Base-by-base conservation (phyloP, 1,140 invertebrate species). In the Drosophila hydei region DNA sequence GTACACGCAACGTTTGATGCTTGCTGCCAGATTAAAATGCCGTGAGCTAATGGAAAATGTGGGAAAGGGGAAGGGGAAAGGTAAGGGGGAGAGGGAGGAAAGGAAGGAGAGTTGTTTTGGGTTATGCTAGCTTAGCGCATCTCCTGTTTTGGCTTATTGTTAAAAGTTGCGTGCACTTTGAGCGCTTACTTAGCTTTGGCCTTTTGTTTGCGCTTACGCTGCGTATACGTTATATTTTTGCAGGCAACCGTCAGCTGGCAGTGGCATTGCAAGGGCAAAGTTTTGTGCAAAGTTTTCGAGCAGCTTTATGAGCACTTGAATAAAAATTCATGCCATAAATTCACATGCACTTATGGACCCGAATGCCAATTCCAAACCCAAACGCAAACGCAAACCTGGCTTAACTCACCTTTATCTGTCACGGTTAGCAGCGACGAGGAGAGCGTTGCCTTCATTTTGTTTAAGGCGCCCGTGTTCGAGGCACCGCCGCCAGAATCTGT, bases 381-480 rank as follows among this genome's bases (percentile, higher is more conserved):
- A 30, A 8, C 23, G 25, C 9, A 14, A 38, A 2, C 36, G 0
- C 6, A 16, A 21, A 40, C 33, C 23, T 18, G 11, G 4, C 12
- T 16, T 14, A 7, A 36, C 83, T 90, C 91, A 96, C 96, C 95
- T 94, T 95, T 96, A 91, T 96, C 95, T 90, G 96, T 96, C 40
- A 95, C 95, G 40, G 94, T 96, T 85, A 96, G 94, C 50, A 96
- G 92, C 55, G 94, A 95, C n/a, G 95, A 96, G 51, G 95, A 96
- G 48, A 97, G 92, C 19, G 95, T 95, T 84, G 96, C 96, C 72
- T 95, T 94, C 77, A 96, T 93, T 92, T 96, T 97, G 81, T 95
- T 96, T 87, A 96, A 96, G 43, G 95, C 95, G 45, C 93, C 81
- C 52, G 81, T 88, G 40, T 87, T 87, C 38, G 81, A 88, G 60